Percentiles rank a stretch among this genome's conserved stretches.
Conservation (phyloP, 2,888 invertebrate species). For the Lordiphosa andalusiaca region DNA sequence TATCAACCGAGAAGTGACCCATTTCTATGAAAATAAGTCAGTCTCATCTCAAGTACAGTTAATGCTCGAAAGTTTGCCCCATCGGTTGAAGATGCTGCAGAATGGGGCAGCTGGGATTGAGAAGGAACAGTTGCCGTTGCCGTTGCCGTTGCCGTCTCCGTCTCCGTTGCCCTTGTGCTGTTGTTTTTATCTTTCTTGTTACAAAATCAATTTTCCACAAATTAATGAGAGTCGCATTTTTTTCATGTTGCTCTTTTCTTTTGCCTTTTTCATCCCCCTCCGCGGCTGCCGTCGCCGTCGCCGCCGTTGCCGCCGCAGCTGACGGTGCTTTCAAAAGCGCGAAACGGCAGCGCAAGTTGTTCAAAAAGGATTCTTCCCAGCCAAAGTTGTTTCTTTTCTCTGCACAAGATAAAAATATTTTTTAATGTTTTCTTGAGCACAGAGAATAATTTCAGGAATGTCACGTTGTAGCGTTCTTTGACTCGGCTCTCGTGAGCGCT, state of each 20-base stretch:
- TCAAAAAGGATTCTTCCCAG: conserved; percentile 59
- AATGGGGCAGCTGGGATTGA: no score
- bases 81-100: no score
- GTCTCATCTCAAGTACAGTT: no score
- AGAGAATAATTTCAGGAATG: conserved; percentile 73
- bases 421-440: conserved; percentile 75
- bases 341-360: conserved; percentile 37
- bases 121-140: not conserved
- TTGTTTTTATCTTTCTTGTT: conserved; percentile 31
- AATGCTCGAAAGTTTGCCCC: no score
- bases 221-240: conserved; percentile 65
- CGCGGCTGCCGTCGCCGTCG: not conserved
- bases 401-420: conserved; percentile 71
- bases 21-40: no score
- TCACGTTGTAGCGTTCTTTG: conserved; percentile 65
- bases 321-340: not conserved
- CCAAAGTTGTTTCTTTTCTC: conserved; percentile 40
- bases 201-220: conserved; percentile 61
- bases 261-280: conserved; percentile 3
- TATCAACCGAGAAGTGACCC: no score
- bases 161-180: not conserved
- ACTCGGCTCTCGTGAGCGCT: conserved; percentile 34
- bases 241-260: conserved; percentile 35
- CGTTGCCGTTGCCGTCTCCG: no score
- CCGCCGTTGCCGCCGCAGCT: not conserved